Base-by-base conservation (phyloP, 2,797 vertebrate species). In the Prionace glauca region DNA sequence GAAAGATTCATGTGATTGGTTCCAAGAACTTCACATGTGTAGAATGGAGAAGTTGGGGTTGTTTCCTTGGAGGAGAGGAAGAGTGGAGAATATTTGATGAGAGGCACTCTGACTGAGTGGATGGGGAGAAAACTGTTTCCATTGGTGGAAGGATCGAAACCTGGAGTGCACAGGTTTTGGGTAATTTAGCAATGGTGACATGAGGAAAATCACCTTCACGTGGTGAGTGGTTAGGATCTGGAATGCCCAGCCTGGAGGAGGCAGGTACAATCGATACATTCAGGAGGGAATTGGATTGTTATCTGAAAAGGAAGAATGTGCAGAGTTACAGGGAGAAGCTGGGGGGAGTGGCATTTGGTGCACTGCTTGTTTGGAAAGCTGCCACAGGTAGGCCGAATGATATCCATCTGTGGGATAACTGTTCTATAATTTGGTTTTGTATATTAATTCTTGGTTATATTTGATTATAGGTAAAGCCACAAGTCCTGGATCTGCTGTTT, bases 401-500 rank as follows among this genome's bases (percentile, higher is more conserved):
- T 74, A 5, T 11, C 72, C 72, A 12, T 32, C 72, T 11, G 72
- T 77, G 32, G 29, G 12, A 12, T n/a, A 32, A 77, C 29, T 1
- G 14, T 32, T 77, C 29, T 12, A n/a, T 77, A 10, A 12, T 74
- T 74, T 62, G 16, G 32, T 14, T 18, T 22, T 29, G 45, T 65
- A 50, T 20, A 95, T 56, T 11, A 10, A 79, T 95, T 50, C 88
- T 95, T 69, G 87, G 32, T 62, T 88, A 60, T 65, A 72, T 96
- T 96, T 96, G 0, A 96, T 60, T 74, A 50, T 36, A 99, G 99
- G 98, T 96, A 99, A 98, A 97, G 96, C 98, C 3, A 96, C 97
- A 32, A 97, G 97, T 67, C 96, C 98, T 5, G 97, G 98, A n/a
- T 98, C 98, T 0, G 97, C 99, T 0, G 99, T 99, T 96, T 99